Evolutionary conservation across 2,888 invertebrate species (phyloP), one percentile per base, ranked within the genome.

Genomic region (Notodonta dromedarius): DNA sequence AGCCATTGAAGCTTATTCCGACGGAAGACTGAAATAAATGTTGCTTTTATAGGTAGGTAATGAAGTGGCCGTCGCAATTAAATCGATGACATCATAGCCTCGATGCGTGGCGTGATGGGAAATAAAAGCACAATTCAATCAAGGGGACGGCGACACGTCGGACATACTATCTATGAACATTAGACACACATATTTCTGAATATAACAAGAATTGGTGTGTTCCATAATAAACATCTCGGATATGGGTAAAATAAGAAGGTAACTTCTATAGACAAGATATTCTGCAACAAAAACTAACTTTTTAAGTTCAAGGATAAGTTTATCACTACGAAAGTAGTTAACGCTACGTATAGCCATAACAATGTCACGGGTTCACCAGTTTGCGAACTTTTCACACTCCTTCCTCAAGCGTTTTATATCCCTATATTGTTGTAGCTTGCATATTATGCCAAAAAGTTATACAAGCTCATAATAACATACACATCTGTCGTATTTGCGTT

Each of bases 41-140:
- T 82, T 77, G 80, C 76, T 83, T 83, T 85, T 85, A 84, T 85
- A 83, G 79, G 83, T 84, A 84, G 79, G 84, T 90, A 89, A 88
- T 87, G 86, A 87, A 88, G 86, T 82, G 85, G 82, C 73, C 82
- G 79, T 69, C 86, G 80, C 90, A 90, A 91, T 91, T 90, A 91
- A 88, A 88, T 87, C 86, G 89, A 91, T 91, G 92, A 91, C 88
- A 88, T 91, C 91, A 92, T 87, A 80, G 76, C 80, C 77, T 77
- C 78, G 77, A 80, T 84, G 83, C 80, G 84, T 80, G 83, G 78
- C 80, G 78, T 80, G 84, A 84, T 86, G 87, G 86, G 83, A 87
- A 85, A 89, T 88, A 90, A 89, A 89, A 86, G 88, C 85, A 88
- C 86, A 85, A 86, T 86, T 87, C 86, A 88, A 90, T 89, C 87